Evolutionary conservation across 2,888 invertebrate species (phyloP).

Genomic region (Dorcus hopei): DNA sequence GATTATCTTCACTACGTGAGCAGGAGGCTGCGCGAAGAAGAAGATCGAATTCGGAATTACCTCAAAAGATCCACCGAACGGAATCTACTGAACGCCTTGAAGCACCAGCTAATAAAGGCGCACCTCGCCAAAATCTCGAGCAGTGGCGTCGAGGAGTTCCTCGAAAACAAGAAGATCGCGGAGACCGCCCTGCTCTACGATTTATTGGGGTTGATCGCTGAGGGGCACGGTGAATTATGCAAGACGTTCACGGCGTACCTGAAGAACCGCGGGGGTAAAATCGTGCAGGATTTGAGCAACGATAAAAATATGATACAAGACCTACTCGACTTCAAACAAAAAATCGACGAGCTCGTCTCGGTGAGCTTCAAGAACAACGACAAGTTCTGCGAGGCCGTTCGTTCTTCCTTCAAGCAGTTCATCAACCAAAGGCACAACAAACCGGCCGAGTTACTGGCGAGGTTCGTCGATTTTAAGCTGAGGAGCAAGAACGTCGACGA

Average conservation of each 20-base stretch:
- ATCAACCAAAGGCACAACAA: slow-evolving; percentile 95
- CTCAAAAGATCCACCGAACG: slow-evolving; percentile 85
- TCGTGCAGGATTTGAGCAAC: slow-evolving; percentile 91
- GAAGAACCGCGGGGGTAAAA: slow-evolving; percentile 88
- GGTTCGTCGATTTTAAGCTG: slow-evolving; percentile 93
- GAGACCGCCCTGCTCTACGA: slow-evolving; percentile 86
- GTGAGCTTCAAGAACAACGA: slow-evolving; percentile 87
- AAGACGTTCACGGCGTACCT: slow-evolving; percentile 86
- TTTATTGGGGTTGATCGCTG: slow-evolving; percentile 81
- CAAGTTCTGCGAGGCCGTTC: slow-evolving; percentile 85
- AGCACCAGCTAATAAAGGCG: slow-evolving; percentile 84
- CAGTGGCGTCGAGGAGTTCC: slow-evolving; percentile 82
- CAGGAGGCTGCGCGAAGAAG: slow-evolving; percentile 85
- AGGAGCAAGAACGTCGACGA: slow-evolving; percentile 95
- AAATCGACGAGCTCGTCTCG: slow-evolving; percentile 84
- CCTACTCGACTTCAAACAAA: slow-evolving; percentile 92
- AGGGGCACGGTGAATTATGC: slow-evolving; percentile 81
- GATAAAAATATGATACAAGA: slow-evolving; percentile 92
- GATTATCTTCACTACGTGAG: slow-evolving; percentile 76
- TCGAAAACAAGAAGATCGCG: slow-evolving; percentile 79
- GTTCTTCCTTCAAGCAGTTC: slow-evolving; percentile 93
- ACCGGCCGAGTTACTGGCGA: slow-evolving; percentile 96
- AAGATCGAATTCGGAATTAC: slow-evolving; percentile 82
- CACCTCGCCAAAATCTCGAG: slow-evolving; percentile 82
- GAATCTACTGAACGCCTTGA: slow-evolving; percentile 80